Percentiles rank a stretch among this genome's conserved stretches.
These are phyloP conservation scores for Vanessa tameamea DNA, from an alignment of 1,140 invertebrate genomes.

Conservation along the genomic window DNA sequence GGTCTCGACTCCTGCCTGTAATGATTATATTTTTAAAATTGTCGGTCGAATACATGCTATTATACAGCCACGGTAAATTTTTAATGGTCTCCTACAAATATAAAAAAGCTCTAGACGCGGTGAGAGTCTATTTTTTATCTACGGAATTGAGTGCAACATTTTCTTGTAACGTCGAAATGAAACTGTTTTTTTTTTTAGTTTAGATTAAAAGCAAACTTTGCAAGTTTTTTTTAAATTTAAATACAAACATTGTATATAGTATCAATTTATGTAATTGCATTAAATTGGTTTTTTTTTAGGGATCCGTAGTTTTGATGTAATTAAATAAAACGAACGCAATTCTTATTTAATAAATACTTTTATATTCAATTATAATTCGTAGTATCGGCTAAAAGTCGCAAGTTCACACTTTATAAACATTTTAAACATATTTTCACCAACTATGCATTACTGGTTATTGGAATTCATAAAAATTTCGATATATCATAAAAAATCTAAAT, in stretches of 20 bases:
- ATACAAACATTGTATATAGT: no score
- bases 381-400: conserved; percentile 19
- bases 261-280: no score
- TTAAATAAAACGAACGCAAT: conserved; percentile 55
- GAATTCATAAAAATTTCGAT: background rate
- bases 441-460: background rate
- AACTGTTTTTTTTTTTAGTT: background rate
- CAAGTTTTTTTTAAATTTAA: no score
- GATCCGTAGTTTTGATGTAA: conserved; percentile 4
- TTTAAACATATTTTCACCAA: conserved; percentile 26
- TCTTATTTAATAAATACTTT: conserved; percentile 75
- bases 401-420: conserved; percentile 30
- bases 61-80: background rate
- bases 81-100: background rate
- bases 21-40: conserved; percentile 9
- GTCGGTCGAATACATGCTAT: background rate
- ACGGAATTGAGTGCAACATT: no score
- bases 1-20: conserved; percentile 53
- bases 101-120: no score
- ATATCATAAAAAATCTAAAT: background rate
- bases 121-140: no score
- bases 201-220: no score
- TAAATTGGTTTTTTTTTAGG: background rate
- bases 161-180: no score
- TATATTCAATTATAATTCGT: conserved; percentile 43